These are phyloP conservation scores for Heptranchias perlo DNA, from an alignment of 2,113 vertebrate genomes.

Conservation along the genomic window DNA sequence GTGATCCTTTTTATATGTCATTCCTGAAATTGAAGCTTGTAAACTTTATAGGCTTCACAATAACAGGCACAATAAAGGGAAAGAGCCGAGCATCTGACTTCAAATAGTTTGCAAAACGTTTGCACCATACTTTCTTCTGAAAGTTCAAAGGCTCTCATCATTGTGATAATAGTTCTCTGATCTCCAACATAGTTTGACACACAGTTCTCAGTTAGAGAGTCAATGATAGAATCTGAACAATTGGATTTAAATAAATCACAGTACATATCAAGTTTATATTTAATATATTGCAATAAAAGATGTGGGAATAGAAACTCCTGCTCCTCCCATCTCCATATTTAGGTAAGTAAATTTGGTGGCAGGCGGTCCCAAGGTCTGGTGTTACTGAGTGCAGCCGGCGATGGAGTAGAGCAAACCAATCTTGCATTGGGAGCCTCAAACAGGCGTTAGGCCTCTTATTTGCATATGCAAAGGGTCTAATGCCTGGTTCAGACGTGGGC, in stretches of 20 bases:
- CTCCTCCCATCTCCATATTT: not conserved
- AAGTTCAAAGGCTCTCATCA: not conserved
- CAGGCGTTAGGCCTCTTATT: not conserved
- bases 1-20: not conserved
- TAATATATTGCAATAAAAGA: not conserved
- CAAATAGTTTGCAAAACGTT: constrained; percentile 40
- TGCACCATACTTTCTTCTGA: constrained; percentile 34
- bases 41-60: not conserved
- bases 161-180: not conserved
- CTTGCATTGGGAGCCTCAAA: not conserved
- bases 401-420: not conserved
- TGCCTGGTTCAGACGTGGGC: not conserved
- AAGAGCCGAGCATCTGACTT: constrained; percentile 7
- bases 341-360: not conserved
- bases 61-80: not conserved
- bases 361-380: not conserved
- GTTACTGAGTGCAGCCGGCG: not conserved
- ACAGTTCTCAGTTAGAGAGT: constrained; percentile 33
- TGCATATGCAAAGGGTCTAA: too few species aligned
- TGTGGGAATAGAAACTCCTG: not conserved
- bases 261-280: not conserved
- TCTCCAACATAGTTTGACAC: not conserved
- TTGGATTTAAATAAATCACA: not conserved
- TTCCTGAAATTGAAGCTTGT: not conserved
- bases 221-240: not conserved